These are phyloP conservation scores for Aricia artaxerxes DNA, from an alignment of 2,888 invertebrate genomes.

Conservation along the genomic window DNA sequence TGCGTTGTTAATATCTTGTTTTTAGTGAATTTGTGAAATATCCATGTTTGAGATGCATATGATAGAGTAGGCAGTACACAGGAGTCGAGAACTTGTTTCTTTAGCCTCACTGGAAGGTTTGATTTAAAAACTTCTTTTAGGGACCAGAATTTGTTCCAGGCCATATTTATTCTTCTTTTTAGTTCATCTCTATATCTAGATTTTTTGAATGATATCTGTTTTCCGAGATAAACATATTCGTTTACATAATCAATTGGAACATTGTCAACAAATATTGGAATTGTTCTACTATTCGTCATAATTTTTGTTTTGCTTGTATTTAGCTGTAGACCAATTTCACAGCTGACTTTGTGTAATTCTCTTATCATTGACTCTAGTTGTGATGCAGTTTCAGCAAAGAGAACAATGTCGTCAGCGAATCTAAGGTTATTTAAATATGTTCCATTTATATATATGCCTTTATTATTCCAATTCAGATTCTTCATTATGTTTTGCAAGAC, in stretches of 20 bases:
- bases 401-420: too few species aligned
- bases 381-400: neutral
- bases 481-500: too few species aligned
- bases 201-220: constrained; percentile 33
- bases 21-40: constrained; percentile 12
- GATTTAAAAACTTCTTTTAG: constrained; percentile 35
- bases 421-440: too few species aligned
- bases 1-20: constrained; percentile 33
- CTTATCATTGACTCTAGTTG: constrained; percentile 24
- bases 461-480: too few species aligned
- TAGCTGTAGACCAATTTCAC: constrained; percentile 18
- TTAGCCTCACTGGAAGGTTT: constrained; percentile 31
- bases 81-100: constrained; percentile 31
- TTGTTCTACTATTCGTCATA: too few species aligned
- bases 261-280: too few species aligned
- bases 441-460: too few species aligned
- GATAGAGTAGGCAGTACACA: constrained; percentile 30
- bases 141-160: constrained; percentile 35
- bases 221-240: constrained; percentile 9
- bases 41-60: constrained; percentile 19
- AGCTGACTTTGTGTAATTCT: neutral
- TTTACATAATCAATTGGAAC: too few species aligned
- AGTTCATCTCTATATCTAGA: constrained; percentile 28
- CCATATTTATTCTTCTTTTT: constrained; percentile 29
- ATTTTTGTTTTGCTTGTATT: too few species aligned